These are phyloP conservation scores for Stigmatopora nigra DNA, from an alignment of 2,113 vertebrate species.

Conservation along the genomic window DNA sequence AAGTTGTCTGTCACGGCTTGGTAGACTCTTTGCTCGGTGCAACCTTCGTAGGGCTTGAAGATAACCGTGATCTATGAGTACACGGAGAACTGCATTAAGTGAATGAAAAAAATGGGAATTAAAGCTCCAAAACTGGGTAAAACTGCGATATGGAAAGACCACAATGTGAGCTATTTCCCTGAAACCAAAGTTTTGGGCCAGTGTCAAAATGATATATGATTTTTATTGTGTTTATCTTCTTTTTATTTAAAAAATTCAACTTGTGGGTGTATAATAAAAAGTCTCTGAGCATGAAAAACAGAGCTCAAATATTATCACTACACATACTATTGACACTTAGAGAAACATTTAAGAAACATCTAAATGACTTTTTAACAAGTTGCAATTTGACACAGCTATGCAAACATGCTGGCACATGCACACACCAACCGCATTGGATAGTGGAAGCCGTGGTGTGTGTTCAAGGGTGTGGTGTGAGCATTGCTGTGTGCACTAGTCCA, in stretches of 20 bases:
- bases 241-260: background rate
- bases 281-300: background rate
- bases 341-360: slow-evolving; percentile 41
- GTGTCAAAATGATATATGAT: too few relatives aligned
- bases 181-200: too few relatives aligned
- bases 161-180: background rate
- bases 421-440: slow-evolving; percentile 23
- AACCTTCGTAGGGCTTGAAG: slow-evolving; percentile 89
- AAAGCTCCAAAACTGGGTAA: too few relatives aligned
- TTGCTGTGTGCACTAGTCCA: slow-evolving; percentile 51
- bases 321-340: slow-evolving; percentile 37
- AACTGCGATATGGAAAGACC: background rate
- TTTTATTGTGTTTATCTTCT: too few relatives aligned
- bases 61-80: slow-evolving; percentile 83
- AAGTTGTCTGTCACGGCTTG: slow-evolving; percentile 90
- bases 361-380: slow-evolving; percentile 61
- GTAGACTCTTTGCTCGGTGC: slow-evolving; percentile 95
- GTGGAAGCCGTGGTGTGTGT: slow-evolving; percentile 42
- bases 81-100: background rate
- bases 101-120: background rate
- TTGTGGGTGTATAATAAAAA: background rate
- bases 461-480: slow-evolving; percentile 65
- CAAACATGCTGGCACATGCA: slow-evolving; percentile 50
- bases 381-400: slow-evolving; percentile 59
- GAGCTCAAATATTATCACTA: slow-evolving; percentile 13